Evolutionary conservation across 2,113 vertebrate genomes (phyloP).

Genomic region (Dicentrarchus labrax): DNA sequence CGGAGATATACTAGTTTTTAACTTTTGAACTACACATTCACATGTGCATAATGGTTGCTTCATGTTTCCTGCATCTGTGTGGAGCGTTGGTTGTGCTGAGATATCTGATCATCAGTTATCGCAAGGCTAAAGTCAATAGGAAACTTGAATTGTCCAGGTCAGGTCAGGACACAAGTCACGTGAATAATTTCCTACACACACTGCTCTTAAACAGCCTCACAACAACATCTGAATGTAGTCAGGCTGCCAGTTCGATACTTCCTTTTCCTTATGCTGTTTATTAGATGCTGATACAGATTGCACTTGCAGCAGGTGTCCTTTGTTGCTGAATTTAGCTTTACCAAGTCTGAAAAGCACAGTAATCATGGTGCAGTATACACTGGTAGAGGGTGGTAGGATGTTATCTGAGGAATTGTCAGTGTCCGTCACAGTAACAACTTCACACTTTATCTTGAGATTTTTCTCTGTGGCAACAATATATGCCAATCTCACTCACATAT

Average conservation of each 20-base stretch:
- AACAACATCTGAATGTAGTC: no score
- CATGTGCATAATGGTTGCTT: no score
- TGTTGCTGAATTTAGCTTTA: no score
- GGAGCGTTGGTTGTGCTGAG: no score
- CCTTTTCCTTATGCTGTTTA: not conserved
- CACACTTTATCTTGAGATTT: slow-evolving; percentile 33
- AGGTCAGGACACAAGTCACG: not conserved
- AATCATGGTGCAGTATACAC: not conserved
- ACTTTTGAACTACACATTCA: no score
- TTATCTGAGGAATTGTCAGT: not conserved
- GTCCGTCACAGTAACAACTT: not conserved
- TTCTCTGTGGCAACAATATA: slow-evolving; percentile 7
- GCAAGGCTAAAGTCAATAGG: no score
- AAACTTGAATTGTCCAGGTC: no score
- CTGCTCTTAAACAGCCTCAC: not conserved
- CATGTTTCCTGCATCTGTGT: no score
- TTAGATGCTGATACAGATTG: not conserved
- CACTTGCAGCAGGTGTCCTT: not conserved
- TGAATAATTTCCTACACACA: not conserved
- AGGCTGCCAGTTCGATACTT: no score
- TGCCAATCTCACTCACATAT: not conserved
- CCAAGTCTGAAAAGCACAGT: not conserved
- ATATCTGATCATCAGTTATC: no score
- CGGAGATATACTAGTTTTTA: no score
- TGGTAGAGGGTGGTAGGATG: not conserved